Percentiles rank a stretch among this genome's conserved stretches.
phyloP scores from a whole-genome alignment of 2,797 vertebrate genomes.

The Setipinna tenuifilis region DNA sequence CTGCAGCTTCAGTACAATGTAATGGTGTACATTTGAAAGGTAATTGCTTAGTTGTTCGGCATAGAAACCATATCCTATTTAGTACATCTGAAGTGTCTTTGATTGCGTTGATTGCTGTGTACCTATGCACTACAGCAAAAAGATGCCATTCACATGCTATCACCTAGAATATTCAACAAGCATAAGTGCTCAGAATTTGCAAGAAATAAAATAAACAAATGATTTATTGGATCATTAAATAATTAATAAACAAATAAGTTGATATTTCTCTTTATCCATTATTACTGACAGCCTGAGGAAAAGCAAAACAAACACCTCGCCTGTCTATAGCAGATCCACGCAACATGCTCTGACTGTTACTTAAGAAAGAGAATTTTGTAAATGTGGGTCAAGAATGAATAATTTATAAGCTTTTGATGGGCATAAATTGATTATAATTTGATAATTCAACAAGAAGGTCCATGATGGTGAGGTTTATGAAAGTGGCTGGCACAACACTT shows the following conservation, averaged over 20 bases:
- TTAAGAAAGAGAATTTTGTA: background rate
- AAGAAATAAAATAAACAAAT: background rate
- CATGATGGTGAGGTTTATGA: background rate
- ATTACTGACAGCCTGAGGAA: no score
- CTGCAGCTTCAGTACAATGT: no score
- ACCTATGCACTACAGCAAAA: background rate
- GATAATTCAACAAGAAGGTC: background rate
- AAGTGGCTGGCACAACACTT: background rate
- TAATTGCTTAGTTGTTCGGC: no score
- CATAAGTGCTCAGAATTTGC: background rate
- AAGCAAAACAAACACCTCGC: background rate
- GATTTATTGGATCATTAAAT: no score
- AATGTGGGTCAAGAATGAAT: slow-evolving; percentile 13
- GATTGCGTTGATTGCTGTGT: background rate
- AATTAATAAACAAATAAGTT: no score
- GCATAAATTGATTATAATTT: background rate
- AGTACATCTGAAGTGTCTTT: background rate
- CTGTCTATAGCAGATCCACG: background rate
- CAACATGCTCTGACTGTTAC: background rate
- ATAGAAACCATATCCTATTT: no score
- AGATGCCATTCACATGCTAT: background rate
- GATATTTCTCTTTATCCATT: no score
- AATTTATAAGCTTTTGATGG: background rate
- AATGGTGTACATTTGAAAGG: no score
- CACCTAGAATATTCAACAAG: background rate